Conservation (phyloP, 1,140 invertebrate species). For the Eubasilissa regina region DNA sequence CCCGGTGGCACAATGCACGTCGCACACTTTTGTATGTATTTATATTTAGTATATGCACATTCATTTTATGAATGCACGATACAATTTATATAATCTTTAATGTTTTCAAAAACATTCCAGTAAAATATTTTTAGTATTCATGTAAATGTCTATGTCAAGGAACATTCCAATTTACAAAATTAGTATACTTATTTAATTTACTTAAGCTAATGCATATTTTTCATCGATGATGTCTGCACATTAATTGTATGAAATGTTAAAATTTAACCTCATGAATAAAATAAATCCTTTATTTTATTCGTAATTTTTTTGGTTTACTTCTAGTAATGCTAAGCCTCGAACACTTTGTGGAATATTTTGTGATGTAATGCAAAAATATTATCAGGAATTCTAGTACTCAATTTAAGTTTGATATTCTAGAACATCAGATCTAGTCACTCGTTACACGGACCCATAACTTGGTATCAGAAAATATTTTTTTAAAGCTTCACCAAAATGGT, state of each 20-base stretch:
- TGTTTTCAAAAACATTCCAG: conserved; percentile 13
- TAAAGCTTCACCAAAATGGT: neutral
- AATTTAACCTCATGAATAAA: neutral
- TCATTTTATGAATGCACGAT: conserved; percentile 48
- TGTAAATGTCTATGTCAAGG: conserved; percentile 19
- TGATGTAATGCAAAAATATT: no score
- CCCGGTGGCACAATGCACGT: conserved; percentile 61
- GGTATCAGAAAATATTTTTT: conserved; percentile 41
- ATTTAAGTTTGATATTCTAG: no score
- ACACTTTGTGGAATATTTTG: no score
- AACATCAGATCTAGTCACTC: no score
- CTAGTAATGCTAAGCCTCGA: no score
- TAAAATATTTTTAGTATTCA: neutral
- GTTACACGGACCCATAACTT: conserved; percentile 31
- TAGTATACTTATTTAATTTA: neutral
- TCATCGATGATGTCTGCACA: neutral
- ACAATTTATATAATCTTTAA: conserved; percentile 17
- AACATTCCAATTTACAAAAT: conserved; percentile 6
- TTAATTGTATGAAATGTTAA: neutral
- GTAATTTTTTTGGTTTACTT: neutral
- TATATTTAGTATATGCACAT: conserved; percentile 52
- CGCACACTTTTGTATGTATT: conserved; percentile 55
- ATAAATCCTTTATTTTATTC: neutral
- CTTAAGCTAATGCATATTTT: conserved; percentile 1
- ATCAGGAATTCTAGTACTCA: no score